Percentiles rank a stretch among this genome's conserved stretches.
Conservation (phyloP, 2,888 invertebrate genomes). For the Lymantria dispar region DNA sequence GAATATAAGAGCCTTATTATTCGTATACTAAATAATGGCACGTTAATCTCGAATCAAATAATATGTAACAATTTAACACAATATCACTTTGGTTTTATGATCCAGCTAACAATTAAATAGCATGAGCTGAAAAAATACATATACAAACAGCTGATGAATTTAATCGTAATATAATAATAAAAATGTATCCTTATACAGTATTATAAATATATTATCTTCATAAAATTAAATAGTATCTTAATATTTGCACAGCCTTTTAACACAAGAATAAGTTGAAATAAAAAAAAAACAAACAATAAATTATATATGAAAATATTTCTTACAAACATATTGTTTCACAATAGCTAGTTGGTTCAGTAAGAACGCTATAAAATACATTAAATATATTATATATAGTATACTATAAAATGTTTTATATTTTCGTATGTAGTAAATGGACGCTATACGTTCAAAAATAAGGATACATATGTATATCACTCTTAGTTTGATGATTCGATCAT, state of each 20-base stretch:
- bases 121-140: constrained; percentile 22
- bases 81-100: constrained; percentile 16
- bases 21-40: constrained; percentile 20
- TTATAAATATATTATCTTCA: constrained; percentile 5
- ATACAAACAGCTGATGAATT: constrained; percentile 8
- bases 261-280: constrained; percentile 16
- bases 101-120: constrained; percentile 13
- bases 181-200: constrained; percentile 7
- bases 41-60: constrained; percentile 18
- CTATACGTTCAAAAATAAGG: too few relatives aligned
- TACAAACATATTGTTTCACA: not conserved
- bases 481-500: too few relatives aligned
- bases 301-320: not conserved
- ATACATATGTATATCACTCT: too few relatives aligned
- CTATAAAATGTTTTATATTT: too few relatives aligned
- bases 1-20: constrained; percentile 14
- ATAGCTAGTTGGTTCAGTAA: too few relatives aligned
- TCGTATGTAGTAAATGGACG: too few relatives aligned
- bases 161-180: constrained; percentile 11
- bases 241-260: constrained; percentile 37
- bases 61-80: constrained; percentile 14
- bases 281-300: constrained; percentile 2
- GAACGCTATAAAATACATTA: too few relatives aligned
- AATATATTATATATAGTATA: too few relatives aligned
- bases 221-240: constrained; percentile 26